A percentile compares a stretch with the other conserved stretches of the same genome.
phyloP scores from a whole-genome alignment of 2,888 invertebrate genomes.

The Drosophila infuscata region DNA sequence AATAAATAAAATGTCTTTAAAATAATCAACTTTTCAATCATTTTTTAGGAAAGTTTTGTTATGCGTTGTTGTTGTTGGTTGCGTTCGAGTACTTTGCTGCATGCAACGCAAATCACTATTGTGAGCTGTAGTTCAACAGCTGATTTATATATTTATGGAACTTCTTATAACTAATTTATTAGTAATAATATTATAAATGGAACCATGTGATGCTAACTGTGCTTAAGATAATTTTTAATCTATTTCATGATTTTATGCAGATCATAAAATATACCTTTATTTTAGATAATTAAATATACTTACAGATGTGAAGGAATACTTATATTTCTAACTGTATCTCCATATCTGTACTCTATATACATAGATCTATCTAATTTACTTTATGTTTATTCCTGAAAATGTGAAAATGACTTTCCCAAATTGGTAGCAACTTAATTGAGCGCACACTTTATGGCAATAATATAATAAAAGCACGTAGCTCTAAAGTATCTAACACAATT shows the following conservation, averaged over 20 bases:
- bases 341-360: not conserved
- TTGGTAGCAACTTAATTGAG: not conserved
- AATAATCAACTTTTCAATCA: conserved; percentile 62
- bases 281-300: not conserved
- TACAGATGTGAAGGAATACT: not conserved
- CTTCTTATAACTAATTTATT: not conserved
- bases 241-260: not conserved
- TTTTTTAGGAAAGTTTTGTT: conserved; percentile 40
- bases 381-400: not conserved
- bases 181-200: not conserved
- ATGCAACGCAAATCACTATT: conserved; percentile 8
- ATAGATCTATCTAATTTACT: too few relatives aligned
- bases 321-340: not conserved
- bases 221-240: not conserved
- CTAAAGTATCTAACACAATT: conserved; percentile 16
- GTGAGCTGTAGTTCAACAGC: not conserved
- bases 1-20: conserved; percentile 22
- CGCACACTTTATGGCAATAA: not conserved
- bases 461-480: not conserved
- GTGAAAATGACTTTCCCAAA: not conserved
- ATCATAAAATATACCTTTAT: not conserved
- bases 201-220: not conserved
- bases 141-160: not conserved
- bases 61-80: conserved; percentile 7
- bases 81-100: conserved; percentile 10